Conservation (phyloP, 2,113 vertebrate genomes). For the Burhinus bistriatus region DNA sequence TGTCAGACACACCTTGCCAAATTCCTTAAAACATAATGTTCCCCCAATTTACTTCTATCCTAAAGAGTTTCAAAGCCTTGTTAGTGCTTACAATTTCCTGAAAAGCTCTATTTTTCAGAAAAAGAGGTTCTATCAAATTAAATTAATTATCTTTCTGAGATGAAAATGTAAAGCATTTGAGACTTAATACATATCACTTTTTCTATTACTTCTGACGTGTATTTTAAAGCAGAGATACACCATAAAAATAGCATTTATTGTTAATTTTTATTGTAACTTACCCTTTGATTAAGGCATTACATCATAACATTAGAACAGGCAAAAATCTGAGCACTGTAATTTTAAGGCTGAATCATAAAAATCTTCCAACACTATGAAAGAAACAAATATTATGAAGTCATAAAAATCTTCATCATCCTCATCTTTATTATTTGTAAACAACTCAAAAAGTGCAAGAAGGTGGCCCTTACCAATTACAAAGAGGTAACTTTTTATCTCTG, state of each 20-base stretch:
- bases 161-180: not conserved
- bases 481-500: not conserved
- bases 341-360: conserved; percentile 47
- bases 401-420: not conserved
- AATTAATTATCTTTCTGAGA: not conserved
- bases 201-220: not conserved
- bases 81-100: not conserved
- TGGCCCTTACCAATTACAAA: not conserved
- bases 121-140: not conserved
- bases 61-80: not conserved
- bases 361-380: not conserved
- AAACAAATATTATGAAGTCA: conserved; percentile 27
- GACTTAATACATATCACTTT: not conserved
- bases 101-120: not conserved
- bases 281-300: conserved; percentile 15
- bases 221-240: not conserved
- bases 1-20: not conserved
- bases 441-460: not conserved
- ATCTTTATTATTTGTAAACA: not conserved
- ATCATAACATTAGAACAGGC: not conserved
- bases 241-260: not conserved
- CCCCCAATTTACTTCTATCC: not conserved
- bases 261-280: not conserved
- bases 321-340: conserved; percentile 4
- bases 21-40: not conserved